Percentiles rank a stretch among this genome's conserved stretches.
Evolutionary conservation across 2,797 vertebrate genomes (phyloP).

Genomic region (Micropoecilia bifurca): DNA sequence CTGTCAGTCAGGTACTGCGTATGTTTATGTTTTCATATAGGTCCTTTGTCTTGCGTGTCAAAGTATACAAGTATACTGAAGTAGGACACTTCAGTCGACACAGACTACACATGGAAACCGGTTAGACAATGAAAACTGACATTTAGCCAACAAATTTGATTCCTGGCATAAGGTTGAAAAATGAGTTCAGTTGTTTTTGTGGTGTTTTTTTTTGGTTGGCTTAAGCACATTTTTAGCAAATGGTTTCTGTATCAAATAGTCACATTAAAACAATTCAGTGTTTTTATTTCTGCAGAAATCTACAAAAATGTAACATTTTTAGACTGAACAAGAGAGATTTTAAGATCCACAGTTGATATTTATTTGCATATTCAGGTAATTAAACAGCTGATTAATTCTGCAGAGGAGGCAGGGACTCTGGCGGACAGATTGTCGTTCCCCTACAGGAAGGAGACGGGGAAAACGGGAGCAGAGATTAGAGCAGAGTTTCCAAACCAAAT

Average conservation of each 20-base stretch:
- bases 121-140: neutral
- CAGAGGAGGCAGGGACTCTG: neutral
- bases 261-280: neutral
- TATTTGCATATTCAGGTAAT: neutral
- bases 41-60: neutral
- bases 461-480: neutral
- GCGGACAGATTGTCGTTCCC: neutral
- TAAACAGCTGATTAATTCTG: neutral
- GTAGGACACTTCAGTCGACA: neutral
- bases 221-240: neutral
- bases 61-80: neutral
- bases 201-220: too few species aligned
- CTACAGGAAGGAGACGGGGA: neutral
- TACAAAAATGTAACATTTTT: neutral
- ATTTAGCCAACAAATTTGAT: neutral
- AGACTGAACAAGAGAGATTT: neutral
- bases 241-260: neutral
- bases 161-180: neutral
- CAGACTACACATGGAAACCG: neutral
- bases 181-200: neutral
- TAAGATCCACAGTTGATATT: neutral
- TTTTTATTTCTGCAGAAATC: neutral
- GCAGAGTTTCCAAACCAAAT: neutral
- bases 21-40: neutral
- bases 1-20: conserved; percentile 8